Evolutionary conservation across 2,888 invertebrate genomes (phyloP).

Genomic region (Agrenia bidenticulata): DNA sequence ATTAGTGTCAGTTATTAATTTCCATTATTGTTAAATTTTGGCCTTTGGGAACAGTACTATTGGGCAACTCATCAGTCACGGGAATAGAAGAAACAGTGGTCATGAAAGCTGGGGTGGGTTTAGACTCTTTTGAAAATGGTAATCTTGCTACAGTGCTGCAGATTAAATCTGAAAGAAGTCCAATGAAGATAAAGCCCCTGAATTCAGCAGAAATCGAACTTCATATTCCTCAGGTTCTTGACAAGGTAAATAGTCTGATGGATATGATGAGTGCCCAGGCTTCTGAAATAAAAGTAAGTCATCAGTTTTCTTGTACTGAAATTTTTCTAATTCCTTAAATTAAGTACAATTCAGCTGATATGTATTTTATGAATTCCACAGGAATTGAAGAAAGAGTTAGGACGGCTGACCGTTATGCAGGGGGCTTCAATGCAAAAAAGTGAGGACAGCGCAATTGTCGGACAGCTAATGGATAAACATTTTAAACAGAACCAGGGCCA

Average conservation of each 20-base stretch:
- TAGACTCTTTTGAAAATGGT: constrained; percentile 32
- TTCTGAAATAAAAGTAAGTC: constrained; percentile 45
- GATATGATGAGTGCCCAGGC: constrained; percentile 49
- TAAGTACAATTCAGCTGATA: no score
- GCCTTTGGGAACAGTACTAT: background rate
- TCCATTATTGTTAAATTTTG: background rate
- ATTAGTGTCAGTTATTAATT: background rate
- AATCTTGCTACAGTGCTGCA: constrained; percentile 22
- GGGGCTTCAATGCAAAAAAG: background rate
- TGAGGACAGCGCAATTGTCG: background rate
- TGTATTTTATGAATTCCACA: constrained; percentile 12
- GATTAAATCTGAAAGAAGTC: background rate
- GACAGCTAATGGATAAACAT: constrained; percentile 9
- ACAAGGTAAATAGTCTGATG: constrained; percentile 48
- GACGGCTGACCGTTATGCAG: constrained; percentile 24
- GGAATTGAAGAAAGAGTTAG: constrained; percentile 50
- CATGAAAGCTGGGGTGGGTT: constrained; percentile 19
- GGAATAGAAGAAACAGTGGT: constrained; percentile 20
- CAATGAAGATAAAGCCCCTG: background rate
- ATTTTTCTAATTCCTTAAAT: background rate
- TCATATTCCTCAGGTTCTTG: constrained; percentile 40
- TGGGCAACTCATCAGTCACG: background rate
- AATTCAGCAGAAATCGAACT: constrained; percentile 7
- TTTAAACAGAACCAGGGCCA: constrained; percentile 38
- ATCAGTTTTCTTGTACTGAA: background rate